phyloP scores from a whole-genome alignment of 2,888 invertebrate genomes.

The Lamproptera curius region DNA sequence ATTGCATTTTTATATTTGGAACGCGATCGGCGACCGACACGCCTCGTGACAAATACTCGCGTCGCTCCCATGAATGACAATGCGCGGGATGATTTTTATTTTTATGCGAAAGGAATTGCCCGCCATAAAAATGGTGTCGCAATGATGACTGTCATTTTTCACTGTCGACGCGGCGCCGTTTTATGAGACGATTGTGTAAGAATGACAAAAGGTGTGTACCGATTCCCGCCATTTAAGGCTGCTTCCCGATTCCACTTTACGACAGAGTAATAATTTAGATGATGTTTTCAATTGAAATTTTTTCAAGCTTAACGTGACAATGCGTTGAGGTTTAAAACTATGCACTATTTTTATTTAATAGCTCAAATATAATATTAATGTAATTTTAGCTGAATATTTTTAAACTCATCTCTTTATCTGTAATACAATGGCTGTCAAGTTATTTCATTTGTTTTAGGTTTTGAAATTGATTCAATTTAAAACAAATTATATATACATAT shows the following conservation, averaged over 20 bases:
- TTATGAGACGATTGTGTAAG: conserved; percentile 67
- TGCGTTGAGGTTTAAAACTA: too few species aligned
- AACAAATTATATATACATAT: too few species aligned
- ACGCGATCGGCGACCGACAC: conserved; percentile 65
- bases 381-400: too few species aligned
- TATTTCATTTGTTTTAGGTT: too few species aligned
- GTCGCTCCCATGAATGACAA: conserved; percentile 76
- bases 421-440: too few species aligned
- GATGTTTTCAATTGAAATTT: too few species aligned
- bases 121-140: conserved; percentile 70
- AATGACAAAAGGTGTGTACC: conserved; percentile 43
- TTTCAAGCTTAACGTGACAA: too few species aligned
- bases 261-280: too few species aligned
- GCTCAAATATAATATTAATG: too few species aligned
- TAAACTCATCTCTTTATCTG: too few species aligned
- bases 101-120: conserved; percentile 76
- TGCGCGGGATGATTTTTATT: conserved; percentile 75
- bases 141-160: conserved; percentile 75
- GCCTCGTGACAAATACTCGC: conserved; percentile 75
- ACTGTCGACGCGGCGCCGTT: conserved; percentile 66
- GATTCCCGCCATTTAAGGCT: conserved; percentile 32
- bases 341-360: too few species aligned
- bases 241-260: not conserved
- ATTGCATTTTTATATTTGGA: conserved; percentile 78
- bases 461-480: too few species aligned